phyloP scores from a whole-genome alignment of 2,888 invertebrate species.

The Seira sanloemensis region DNA sequence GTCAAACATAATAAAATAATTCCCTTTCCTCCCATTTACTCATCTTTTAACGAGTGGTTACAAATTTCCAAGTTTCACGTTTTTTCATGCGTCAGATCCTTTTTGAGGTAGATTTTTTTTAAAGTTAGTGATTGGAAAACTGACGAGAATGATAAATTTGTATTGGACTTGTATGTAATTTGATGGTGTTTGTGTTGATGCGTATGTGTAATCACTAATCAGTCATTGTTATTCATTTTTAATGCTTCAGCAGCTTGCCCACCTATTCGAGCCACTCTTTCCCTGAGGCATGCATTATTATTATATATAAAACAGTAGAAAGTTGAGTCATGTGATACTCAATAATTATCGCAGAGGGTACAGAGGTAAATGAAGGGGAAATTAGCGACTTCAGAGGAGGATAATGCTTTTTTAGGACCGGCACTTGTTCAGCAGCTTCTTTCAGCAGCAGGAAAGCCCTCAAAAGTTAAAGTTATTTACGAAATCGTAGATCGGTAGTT shows the following conservation, averaged over 20 bases:
- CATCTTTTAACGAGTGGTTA: conserved; percentile 19
- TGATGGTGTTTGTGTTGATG: background rate
- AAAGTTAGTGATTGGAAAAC: background rate
- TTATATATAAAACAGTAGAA: background rate
- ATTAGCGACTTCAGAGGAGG: background rate
- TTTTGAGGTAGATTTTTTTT: background rate
- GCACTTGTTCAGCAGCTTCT: background rate
- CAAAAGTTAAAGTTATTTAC: too few species aligned
- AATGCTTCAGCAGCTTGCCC: background rate
- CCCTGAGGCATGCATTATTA: background rate
- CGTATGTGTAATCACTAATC: background rate
- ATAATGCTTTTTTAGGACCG: background rate
- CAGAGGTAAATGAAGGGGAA: background rate
- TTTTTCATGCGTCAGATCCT: background rate
- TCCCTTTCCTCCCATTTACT: background rate
- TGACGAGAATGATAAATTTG: background rate
- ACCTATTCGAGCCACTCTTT: background rate
- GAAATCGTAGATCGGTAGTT: background rate
- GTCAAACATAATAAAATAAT: conserved; percentile 8
- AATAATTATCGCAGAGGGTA: background rate
- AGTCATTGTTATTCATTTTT: conserved; percentile 4
- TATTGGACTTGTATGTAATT: background rate
- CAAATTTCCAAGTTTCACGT: background rate
- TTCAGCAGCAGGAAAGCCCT: background rate
- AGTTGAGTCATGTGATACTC: background rate